Evolutionary conservation across 2,797 vertebrate genomes (phyloP), one percentile per base, ranked within the genome.

Genomic region (Threskiornis aethiopicus): DNA sequence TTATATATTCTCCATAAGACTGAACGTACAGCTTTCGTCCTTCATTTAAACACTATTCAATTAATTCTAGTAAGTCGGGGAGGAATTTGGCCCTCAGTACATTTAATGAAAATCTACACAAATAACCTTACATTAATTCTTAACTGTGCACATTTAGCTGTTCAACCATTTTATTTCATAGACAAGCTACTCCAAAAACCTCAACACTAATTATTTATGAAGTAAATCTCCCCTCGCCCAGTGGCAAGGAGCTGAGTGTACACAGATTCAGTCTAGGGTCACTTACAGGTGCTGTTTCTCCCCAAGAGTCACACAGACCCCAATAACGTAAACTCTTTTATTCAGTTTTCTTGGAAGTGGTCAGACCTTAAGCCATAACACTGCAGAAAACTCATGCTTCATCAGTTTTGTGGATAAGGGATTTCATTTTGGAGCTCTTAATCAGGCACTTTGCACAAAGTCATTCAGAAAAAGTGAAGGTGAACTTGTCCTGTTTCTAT

Each of bases 301-400:
- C 8, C 0, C 6, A 80, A 69, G 62, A 58, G 29, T 69, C 92
- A 92, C 2, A 2, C 13, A 91, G 87, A 61, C 6, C 10, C 54
- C 51, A 25, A 35, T n/a, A 79, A 93, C 84, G 83, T 75, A 52
- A 90, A 86, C 33, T 41, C 82, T 89, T 81, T 46, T 66, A 91
- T 85, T 92, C 84, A 76, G 78, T 91, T 92, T 85, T 87, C 90
- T 83, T 69, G 86, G 67, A 93, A 92, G 84, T 37, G 41, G 65
- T 92, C 87, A 89, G 84, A 91, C 76, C 87, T 90, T 78, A 93
- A 84, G 92, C 81, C 25, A 7, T 85, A 89, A 77, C 64, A 42
- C 61, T 58, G 76, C 67, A 94, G 76, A 92, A 94, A 95, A 93
- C 79, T 82, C 94, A 73, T 72, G 91, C 87, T 96, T 96, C 95